These are phyloP conservation scores for Lypha dubia DNA, from an alignment of 2,888 invertebrate species.

Conservation along the genomic window DNA sequence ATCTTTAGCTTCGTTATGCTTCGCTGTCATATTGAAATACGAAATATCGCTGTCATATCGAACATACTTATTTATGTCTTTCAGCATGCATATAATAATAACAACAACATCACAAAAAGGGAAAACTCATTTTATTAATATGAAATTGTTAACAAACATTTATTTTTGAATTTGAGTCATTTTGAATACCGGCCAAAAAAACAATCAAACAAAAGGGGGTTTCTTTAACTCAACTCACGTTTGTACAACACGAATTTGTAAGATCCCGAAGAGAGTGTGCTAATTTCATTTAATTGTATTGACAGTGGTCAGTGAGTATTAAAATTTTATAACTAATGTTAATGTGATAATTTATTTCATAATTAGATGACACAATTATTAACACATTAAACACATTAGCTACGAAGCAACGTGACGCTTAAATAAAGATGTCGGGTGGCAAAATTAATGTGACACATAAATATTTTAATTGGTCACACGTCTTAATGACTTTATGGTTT, in stretches of 20 bases:
- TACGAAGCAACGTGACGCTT: too few species aligned
- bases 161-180: conserved; percentile 10
- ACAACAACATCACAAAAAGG: too few species aligned
- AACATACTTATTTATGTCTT: conserved; percentile 34
- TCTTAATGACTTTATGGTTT: neutral
- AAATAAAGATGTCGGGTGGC: neutral
- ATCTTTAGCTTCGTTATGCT: conserved; percentile 51
- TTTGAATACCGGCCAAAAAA: conserved; percentile 20
- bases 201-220: neutral
- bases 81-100: conserved; percentile 29
- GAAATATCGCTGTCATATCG: conserved; percentile 34
- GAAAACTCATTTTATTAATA: conserved; percentile 17
- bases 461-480: neutral
- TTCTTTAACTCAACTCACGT: neutral
- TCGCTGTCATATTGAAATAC: conserved; percentile 29
- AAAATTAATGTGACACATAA: neutral
- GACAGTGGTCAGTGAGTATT: neutral
- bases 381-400: neutral
- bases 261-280: conserved; percentile 1
- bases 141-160: conserved; percentile 25
- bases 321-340: conserved; percentile 15
- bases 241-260: neutral
- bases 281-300: conserved; percentile 34
- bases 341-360: conserved; percentile 23
- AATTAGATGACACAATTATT: conserved; percentile 1